Base-by-base conservation (phyloP, 2,113 vertebrate species). In the Dromaius novaehollandiae region DNA sequence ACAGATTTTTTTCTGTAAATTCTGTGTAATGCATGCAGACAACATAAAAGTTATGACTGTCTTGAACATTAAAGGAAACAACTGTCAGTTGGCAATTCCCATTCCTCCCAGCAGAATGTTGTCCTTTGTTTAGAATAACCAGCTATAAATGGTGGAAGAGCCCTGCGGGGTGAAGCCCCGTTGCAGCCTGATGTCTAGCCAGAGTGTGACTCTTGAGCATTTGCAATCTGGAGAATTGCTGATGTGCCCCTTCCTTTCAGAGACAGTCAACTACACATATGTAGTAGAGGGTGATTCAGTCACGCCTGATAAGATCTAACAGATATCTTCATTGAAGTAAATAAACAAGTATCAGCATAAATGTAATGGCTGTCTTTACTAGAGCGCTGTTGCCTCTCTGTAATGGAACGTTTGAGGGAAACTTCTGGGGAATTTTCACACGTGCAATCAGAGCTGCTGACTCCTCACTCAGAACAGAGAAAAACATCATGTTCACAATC, bases 381-480 rank as follows among this genome's bases (percentile, higher is more conserved):
- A 63, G 53, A 83, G 87, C 50, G 85, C 66, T 8, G 58, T 18
- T 82, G 74, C 4, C 30, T 42, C 34, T 85, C 78, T 61, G 60
- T 36, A 68, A 63, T 89, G 91, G 90, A 82, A 97, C 77, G 63
- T 94, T 85, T 93, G 63, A 82, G 92, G 81, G 96, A 82, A 89
- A 92, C 66, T 95, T 83, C 4, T 82, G 96, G 94, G 95, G 78
- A 96, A 96, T 94, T 95, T 88, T 48, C 9, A 12, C 80, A 24
- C 26, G 0, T 76, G 70, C 75, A 95, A 95, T 96, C 93, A 94
- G 87, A 88, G 91, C 82, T 94, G 82, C 70, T 95, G 96, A 81
- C 75, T 96, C 58, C 34, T 83, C 66, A 24, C 51, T 82, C 81
- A 81, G 55, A 95, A 61, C 60, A 38, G 34, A 93, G 44, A 17